Evolutionary conservation across 2,888 invertebrate species (phyloP).

Genomic region (Athripsodes cinereus): DNA sequence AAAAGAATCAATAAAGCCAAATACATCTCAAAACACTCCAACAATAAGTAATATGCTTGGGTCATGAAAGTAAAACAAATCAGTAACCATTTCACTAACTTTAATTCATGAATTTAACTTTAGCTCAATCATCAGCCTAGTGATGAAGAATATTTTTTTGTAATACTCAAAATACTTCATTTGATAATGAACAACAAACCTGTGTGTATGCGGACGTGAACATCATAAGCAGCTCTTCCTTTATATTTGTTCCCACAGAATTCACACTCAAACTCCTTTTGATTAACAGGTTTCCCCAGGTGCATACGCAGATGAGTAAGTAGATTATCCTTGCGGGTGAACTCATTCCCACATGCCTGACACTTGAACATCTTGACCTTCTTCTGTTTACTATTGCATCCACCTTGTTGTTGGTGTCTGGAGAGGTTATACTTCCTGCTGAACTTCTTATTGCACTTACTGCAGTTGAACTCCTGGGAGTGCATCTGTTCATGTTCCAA

Average conservation of each 20-base stretch:
- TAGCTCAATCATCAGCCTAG: no score
- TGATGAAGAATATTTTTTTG: no score
- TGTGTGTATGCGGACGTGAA: constrained; percentile 37
- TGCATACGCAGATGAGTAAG: constrained; percentile 65
- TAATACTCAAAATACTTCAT: no score
- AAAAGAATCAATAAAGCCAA: no score
- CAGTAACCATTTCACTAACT: neutral
- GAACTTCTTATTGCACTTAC: constrained; percentile 64
- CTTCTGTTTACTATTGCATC: constrained; percentile 53
- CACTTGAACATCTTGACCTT: constrained; percentile 35
- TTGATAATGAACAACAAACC: no score
- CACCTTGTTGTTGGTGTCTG: constrained; percentile 61
- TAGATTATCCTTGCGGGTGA: constrained; percentile 63
- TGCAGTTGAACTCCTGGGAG: constrained; percentile 54
- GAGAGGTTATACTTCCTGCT: constrained; percentile 70
- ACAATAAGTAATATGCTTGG: no score
- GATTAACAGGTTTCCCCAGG: constrained; percentile 52
- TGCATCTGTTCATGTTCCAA: constrained; percentile 63
- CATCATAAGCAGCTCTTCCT: constrained; percentile 50
- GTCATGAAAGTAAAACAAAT: neutral
- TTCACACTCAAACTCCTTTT: constrained; percentile 55
- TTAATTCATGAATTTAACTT: neutral
- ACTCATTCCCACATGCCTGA: constrained; percentile 45
- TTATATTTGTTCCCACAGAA: constrained; percentile 63
- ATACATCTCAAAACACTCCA: neutral